phyloP scores from a whole-genome alignment of 1,140 invertebrate genomes.

The Micrasema longulum region DNA sequence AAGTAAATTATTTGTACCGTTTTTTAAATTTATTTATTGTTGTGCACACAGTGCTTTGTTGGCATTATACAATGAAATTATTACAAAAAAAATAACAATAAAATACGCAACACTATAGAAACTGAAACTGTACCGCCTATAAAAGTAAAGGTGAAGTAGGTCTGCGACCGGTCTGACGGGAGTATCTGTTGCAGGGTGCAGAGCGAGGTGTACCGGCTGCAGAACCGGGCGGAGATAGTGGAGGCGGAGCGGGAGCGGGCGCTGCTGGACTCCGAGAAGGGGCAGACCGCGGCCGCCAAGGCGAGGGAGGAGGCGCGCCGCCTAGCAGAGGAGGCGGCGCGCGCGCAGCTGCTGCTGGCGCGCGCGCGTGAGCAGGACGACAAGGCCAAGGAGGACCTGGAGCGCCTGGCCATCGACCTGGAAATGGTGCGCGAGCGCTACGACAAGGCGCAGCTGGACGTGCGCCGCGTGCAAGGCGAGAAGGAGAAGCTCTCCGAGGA shows the following conservation, averaged over 20 bases:
- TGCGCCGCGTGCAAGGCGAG: conserved; percentile 83
- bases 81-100: no score
- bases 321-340: conserved; percentile 88
- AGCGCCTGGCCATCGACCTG: conserved; percentile 80
- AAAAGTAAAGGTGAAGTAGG: no score
- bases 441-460: conserved; percentile 88
- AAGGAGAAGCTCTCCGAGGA: conserved; percentile 88
- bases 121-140: no score
- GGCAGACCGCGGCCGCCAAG: conserved; percentile 81
- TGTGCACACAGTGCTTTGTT: no score
- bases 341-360: conserved; percentile 83
- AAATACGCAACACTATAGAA: no score
- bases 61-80: no score
- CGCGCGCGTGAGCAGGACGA: conserved; percentile 91
- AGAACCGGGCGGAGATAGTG: conserved; percentile 87
- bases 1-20: no score
- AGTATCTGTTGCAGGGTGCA: conserved; percentile 74
- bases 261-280: conserved; percentile 88
- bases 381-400: conserved; percentile 89
- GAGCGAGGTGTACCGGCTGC: conserved; percentile 87
- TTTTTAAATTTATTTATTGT: no score
- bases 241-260: conserved; percentile 88
- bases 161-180: background rate
- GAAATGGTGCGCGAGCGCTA: conserved; percentile 91
- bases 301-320: conserved; percentile 84